These are phyloP conservation scores for Mormyrops attenuatus DNA, from an alignment of 2,797 vertebrate species.

Conservation along the genomic window DNA sequence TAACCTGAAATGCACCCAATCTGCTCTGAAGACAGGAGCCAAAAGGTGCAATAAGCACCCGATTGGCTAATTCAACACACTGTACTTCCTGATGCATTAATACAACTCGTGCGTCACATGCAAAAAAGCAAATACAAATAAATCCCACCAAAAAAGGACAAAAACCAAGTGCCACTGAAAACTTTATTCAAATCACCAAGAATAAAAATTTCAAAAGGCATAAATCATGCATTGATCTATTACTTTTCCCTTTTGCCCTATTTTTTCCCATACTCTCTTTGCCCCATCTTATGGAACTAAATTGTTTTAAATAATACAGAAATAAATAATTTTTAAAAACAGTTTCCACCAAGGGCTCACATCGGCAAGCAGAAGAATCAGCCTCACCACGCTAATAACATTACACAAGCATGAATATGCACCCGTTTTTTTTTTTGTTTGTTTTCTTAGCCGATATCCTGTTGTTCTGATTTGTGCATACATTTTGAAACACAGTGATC, in stretches of 20 bases:
- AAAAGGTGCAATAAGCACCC: no score
- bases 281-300: neutral
- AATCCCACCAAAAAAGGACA: neutral
- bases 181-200: constrained; percentile 21
- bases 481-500: neutral
- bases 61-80: neutral
- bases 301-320: constrained; percentile 16
- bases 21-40: neutral
- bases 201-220: constrained; percentile 19
- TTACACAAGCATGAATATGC: neutral
- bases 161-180: constrained; percentile 3
- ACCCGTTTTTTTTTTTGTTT: neutral
- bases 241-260: neutral
- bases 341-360: neutral
- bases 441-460: neutral
- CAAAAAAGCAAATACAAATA: neutral
- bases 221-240: constrained; percentile 18
- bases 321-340: constrained; percentile 22
- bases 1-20: neutral
- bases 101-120: neutral
- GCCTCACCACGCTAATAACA: neutral
- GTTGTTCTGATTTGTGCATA: neutral
- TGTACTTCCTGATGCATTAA: neutral
- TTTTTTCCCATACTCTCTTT: neutral
- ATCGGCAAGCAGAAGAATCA: constrained; percentile 5